Evolutionary conservation across 2,797 vertebrate genomes (phyloP).

Genomic region (Sebastes dallii): DNA sequence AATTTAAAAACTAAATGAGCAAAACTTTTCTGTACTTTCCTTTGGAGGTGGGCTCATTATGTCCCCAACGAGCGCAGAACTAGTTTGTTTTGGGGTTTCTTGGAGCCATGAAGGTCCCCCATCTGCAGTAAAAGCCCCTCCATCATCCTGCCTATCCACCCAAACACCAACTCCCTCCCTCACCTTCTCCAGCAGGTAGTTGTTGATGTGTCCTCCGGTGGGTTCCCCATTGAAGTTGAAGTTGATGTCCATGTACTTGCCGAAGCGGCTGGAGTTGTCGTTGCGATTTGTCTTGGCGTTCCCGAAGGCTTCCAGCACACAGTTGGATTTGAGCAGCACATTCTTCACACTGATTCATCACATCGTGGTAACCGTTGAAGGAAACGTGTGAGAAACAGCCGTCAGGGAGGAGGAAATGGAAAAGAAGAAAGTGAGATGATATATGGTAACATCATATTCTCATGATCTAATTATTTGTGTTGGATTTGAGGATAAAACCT

Average conservation of each 20-base stretch:
- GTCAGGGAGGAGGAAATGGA: neutral
- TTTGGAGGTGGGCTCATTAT: neutral
- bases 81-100: neutral
- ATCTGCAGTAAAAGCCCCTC: neutral
- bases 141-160: neutral
- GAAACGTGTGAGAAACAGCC: neutral
- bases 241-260: conserved; percentile 98
- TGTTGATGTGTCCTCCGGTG: conserved; percentile 93
- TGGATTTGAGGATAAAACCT: neutral
- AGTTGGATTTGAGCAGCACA: conserved; percentile 92
- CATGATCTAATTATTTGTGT: neutral
- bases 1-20: conserved; percentile 42
- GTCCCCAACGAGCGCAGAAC: neutral
- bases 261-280: conserved; percentile 95
- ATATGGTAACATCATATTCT: neutral
- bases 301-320: conserved; percentile 92
- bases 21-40: conserved; percentile 26
- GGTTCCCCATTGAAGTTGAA: conserved; percentile 97
- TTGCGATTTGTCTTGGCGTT: conserved; percentile 96
- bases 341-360: conserved; percentile 87
- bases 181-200: conserved; percentile 97
- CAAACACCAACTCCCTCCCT: neutral
- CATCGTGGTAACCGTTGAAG: neutral
- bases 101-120: neutral
- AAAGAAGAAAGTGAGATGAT: conserved; percentile 7